phyloP scores from a whole-genome alignment of 2,797 vertebrate genomes.

The Falco berigora region DNA sequence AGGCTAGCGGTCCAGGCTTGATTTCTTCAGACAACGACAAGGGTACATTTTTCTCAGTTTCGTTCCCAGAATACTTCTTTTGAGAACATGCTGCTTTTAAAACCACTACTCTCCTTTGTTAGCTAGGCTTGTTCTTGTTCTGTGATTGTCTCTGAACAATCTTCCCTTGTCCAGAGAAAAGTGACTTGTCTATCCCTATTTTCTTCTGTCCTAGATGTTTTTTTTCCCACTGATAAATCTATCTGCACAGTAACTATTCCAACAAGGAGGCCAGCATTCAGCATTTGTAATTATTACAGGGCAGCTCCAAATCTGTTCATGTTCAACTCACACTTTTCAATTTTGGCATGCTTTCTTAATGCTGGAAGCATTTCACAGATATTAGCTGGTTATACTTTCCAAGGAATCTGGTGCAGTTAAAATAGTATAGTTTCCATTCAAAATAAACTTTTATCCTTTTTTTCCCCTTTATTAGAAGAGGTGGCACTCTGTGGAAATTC shows the following conservation, averaged over 20 bases:
- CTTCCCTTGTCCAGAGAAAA: neutral
- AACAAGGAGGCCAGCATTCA: neutral
- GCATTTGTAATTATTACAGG: neutral
- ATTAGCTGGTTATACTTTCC: constrained; percentile 26
- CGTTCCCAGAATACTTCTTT: neutral
- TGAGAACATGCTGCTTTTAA: neutral
- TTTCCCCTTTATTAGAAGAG: neutral
- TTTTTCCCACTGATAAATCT: neutral
- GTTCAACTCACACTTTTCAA: neutral
- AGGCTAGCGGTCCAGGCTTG: neutral
- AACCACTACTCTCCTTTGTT: neutral
- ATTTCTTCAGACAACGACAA: neutral
- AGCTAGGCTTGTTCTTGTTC: neutral
- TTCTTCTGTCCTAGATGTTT: neutral
- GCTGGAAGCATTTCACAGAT: constrained; percentile 49
- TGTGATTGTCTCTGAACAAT: neutral
- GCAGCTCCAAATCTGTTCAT: constrained; percentile 1
- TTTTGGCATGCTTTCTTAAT: neutral
- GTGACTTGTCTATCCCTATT: neutral
- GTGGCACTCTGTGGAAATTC: neutral
- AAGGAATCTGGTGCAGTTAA: constrained; percentile 29
- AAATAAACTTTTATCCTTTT: neutral
- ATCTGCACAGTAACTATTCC: neutral
- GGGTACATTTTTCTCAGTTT: neutral
- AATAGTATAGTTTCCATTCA: neutral